These are phyloP conservation scores for Antitype chi DNA, from an alignment of 2,888 invertebrate species.

Conservation along the genomic window DNA sequence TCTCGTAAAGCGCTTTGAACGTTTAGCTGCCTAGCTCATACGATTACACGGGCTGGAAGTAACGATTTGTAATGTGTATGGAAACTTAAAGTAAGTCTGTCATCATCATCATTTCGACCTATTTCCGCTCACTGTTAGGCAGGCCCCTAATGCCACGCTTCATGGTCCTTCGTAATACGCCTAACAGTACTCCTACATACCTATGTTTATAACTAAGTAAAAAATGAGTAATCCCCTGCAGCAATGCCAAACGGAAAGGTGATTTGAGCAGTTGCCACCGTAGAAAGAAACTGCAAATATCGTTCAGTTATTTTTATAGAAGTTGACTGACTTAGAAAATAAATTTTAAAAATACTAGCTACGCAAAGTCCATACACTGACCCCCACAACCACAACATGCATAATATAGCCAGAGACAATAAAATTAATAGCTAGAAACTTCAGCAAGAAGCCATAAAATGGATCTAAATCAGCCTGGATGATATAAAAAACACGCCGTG, in stretches of 20 bases:
- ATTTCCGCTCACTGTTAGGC: constrained; percentile 60
- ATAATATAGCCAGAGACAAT: neutral
- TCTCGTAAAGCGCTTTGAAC: constrained; percentile 14
- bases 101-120: constrained; percentile 66
- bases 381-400: neutral
- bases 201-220: constrained; percentile 34
- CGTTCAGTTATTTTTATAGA: constrained; percentile 6
- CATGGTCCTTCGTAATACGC: constrained; percentile 63
- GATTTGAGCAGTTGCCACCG: neutral
- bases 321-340: neutral
- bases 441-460: constrained; percentile 25
- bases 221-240: constrained; percentile 12
- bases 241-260: constrained; percentile 21
- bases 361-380: neutral
- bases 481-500: constrained; percentile 9
- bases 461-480: constrained; percentile 9
- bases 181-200: constrained; percentile 53
- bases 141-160: constrained; percentile 61
- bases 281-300: constrained; percentile 9
- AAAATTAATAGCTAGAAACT: constrained; percentile 17
- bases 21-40: constrained; percentile 21
- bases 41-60: constrained; percentile 13
- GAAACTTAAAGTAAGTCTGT: constrained; percentile 52
- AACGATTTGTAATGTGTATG: constrained; percentile 35
- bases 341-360: neutral